These are phyloP conservation scores for Euproctis similis DNA, from an alignment of 2,888 invertebrate species.

Conservation along the genomic window DNA sequence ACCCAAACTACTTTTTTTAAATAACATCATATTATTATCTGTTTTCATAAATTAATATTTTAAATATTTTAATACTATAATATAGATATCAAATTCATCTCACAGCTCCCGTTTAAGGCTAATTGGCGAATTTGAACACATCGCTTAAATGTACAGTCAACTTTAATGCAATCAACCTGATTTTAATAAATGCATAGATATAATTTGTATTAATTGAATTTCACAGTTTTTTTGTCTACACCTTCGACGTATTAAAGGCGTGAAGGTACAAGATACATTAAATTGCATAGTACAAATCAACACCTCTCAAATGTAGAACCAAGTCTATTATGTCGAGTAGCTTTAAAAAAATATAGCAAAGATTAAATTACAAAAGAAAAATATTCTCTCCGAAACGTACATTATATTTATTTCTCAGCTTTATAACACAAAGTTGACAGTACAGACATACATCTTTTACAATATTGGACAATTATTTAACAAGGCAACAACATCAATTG, in stretches of 20 bases:
- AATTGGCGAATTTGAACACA: slow-evolving; percentile 65
- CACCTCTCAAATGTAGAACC: too few species aligned
- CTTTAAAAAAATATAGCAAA: too few species aligned
- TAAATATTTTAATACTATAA: slow-evolving; percentile 23
- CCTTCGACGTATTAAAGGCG: too few species aligned
- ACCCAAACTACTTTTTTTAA: slow-evolving; percentile 17
- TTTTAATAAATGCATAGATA: slow-evolving; percentile 2
- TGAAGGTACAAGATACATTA: too few species aligned
- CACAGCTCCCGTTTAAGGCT: slow-evolving; percentile 70
- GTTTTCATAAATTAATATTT: slow-evolving; percentile 16
- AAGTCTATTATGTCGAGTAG: too few species aligned
- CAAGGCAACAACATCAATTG: slow-evolving; percentile 28
- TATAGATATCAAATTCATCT: slow-evolving; percentile 50
- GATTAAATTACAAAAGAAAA: too few species aligned
- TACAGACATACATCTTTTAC: too few species aligned
- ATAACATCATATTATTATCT: slow-evolving; percentile 23
- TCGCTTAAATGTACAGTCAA: slow-evolving; percentile 26
- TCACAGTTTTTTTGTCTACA: too few species aligned
- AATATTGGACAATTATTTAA: slow-evolving; percentile 36
- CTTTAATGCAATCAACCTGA: slow-evolving; percentile 12
- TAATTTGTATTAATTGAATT: too few species aligned
- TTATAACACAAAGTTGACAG: slow-evolving; percentile 15
- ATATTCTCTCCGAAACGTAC: too few species aligned
- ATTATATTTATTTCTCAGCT: neutral
- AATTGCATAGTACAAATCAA: too few species aligned